phyloP scores from a whole-genome alignment of 1,140 invertebrate genomes.

The Ceratosolen solmsi region DNA sequence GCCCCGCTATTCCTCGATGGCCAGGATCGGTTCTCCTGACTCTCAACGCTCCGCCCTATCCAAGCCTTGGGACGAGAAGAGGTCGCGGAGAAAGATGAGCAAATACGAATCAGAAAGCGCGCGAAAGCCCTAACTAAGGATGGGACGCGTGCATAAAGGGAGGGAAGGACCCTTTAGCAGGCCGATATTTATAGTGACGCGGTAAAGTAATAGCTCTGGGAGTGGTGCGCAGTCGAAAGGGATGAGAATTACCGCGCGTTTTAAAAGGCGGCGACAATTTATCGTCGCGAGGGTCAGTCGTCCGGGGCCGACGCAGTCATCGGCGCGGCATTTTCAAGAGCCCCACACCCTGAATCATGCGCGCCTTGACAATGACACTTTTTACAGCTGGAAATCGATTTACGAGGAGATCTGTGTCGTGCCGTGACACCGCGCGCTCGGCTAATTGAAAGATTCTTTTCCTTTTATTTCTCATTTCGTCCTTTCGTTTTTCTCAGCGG shows the following conservation, averaged over 20 bases:
- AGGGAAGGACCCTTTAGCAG: no score
- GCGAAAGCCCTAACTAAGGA: no score
- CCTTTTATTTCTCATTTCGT: background rate
- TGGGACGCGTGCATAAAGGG: no score
- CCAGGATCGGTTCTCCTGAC: no score
- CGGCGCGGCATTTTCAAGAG: background rate
- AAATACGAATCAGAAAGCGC: no score
- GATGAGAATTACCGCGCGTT: constrained; percentile 23
- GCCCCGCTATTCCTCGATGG: no score
- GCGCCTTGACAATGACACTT: constrained; percentile 42
- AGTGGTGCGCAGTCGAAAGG: constrained; percentile 17
- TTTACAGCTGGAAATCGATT: constrained; percentile 53
- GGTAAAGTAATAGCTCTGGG: constrained; percentile 23
- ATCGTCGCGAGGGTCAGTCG: constrained; percentile 42
- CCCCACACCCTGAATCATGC: constrained; percentile 15
- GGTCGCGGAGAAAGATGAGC: no score
- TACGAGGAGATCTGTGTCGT: constrained; percentile 47
- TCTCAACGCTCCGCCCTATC: no score
- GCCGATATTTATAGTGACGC: constrained; percentile 14
- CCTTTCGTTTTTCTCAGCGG: background rate
- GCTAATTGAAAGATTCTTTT: constrained; percentile 33
- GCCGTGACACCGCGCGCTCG: background rate
- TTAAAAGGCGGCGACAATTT: constrained; percentile 38
- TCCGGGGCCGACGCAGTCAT: constrained; percentile 10
- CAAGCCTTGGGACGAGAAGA: no score